Conservation (phyloP, 2,797 vertebrate genomes). For the Acanthopagrus latus region DNA sequence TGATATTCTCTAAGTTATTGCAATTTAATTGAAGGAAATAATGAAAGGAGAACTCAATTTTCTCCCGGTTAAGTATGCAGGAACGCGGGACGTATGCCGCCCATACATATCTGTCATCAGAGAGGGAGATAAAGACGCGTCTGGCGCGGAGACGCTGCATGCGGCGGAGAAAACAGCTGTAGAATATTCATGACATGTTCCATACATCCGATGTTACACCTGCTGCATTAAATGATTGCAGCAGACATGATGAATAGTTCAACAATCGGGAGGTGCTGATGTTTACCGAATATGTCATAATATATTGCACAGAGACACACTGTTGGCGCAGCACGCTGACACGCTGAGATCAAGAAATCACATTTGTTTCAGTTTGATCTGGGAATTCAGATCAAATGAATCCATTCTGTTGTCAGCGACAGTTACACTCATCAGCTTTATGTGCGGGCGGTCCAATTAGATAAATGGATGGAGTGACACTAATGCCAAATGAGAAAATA, state of each 20-base stretch:
- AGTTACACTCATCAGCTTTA: conserved; percentile 28
- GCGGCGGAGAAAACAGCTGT: neutral
- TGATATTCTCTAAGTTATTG: conserved; percentile 60
- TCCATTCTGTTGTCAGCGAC: conserved; percentile 12
- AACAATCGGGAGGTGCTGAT: conserved; percentile 1
- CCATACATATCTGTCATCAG: conserved; percentile 21
- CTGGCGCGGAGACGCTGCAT: neutral
- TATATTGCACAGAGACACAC: conserved; percentile 2
- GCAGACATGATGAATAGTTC: conserved; percentile 13
- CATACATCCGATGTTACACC: conserved; percentile 20
- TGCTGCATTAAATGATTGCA: conserved; percentile 32
- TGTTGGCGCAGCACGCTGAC: neutral
- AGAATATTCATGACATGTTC: conserved; percentile 34
- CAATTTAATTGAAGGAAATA: conserved; percentile 72
- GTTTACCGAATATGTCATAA: conserved; percentile 15
- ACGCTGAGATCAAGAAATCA: conserved; percentile 18
- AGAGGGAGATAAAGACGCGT: conserved; percentile 20
- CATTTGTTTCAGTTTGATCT: conserved; percentile 38
- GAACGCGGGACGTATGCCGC: conserved; percentile 15
- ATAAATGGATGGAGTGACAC: conserved; percentile 32
- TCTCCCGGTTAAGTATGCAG: conserved; percentile 39
- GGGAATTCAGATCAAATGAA: conserved; percentile 11
- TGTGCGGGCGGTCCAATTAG: conserved; percentile 14
- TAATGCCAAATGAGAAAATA: conserved; percentile 37
- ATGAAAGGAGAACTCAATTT: conserved; percentile 62